Percentiles rank a stretch among this genome's conserved stretches.
phyloP scores from a whole-genome alignment of 2,888 invertebrate genomes.

The Apamea sordens region DNA sequence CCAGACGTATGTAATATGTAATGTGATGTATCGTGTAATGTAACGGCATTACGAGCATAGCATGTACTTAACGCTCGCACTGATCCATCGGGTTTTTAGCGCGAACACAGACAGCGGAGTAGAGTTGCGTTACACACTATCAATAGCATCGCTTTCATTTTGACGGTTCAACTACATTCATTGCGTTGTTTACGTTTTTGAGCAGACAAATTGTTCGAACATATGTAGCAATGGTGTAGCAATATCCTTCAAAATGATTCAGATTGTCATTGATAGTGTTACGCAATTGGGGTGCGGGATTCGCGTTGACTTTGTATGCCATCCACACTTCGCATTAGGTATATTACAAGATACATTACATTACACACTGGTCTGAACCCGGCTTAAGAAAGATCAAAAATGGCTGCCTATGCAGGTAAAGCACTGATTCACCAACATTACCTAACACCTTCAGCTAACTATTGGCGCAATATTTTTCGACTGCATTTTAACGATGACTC shows the following conservation, averaged over 20 bases:
- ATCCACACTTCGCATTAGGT: not conserved
- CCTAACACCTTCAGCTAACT: constrained; percentile 60
- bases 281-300: no score
- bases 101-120: not conserved
- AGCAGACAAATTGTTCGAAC: no score
- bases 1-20: not conserved
- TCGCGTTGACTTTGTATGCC: not conserved
- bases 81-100: not conserved
- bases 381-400: constrained; percentile 23
- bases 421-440: constrained; percentile 59
- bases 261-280: no score
- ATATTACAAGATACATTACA: not conserved
- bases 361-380: not conserved
- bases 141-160: no score
- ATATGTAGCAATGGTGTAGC: no score
- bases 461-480: constrained; percentile 71
- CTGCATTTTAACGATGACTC: constrained; percentile 74
- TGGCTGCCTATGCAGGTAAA: constrained; percentile 14
- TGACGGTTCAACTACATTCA: no score
- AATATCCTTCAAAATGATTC: no score
- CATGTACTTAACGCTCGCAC: not conserved
- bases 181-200: no score
- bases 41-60: not conserved
- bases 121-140: no score
- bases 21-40: not conserved